Percentiles rank a stretch among this genome's conserved stretches.
Evolutionary conservation across 2,797 vertebrate genomes (phyloP).

Genomic region (Poeciliopsis gracilis): DNA sequence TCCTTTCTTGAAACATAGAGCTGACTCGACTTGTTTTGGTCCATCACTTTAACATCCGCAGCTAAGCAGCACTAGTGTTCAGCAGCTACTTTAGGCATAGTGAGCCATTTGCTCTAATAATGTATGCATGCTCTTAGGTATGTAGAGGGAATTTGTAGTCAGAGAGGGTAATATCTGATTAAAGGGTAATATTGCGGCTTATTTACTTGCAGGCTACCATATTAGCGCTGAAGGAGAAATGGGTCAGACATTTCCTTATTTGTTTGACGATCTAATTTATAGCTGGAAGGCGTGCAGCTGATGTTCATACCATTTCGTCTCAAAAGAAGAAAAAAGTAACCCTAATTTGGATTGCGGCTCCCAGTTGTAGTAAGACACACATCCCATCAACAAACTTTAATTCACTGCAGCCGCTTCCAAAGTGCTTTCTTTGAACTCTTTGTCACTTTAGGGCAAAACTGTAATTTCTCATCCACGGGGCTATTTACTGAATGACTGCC

Average conservation of each 20-base stretch:
- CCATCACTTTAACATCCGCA: constrained; percentile 16
- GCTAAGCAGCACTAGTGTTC: constrained; percentile 4
- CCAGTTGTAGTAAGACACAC: constrained; percentile 1
- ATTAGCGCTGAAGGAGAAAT: constrained; percentile 12
- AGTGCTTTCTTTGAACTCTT: constrained; percentile 32
- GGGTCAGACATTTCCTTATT: not conserved
- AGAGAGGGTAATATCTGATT: not conserved
- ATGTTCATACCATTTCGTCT: not conserved
- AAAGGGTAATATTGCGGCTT: not conserved
- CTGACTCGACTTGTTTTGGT: not conserved
- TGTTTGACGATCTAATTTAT: constrained; percentile 7
- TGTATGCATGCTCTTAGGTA: not conserved
- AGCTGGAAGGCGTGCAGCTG: constrained; percentile 9
- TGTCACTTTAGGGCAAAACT: constrained; percentile 19
- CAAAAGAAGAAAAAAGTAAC: not conserved
- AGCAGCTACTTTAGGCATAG: constrained; percentile 7
- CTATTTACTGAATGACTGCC: constrained; percentile 64
- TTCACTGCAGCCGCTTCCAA: constrained; percentile 21
- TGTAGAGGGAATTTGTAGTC: not conserved
- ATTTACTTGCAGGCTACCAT: not conserved
- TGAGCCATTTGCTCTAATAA: not conserved
- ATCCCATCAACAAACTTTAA: constrained; percentile 28
- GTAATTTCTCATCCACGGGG: constrained; percentile 32
- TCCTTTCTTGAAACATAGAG: constrained; percentile 9
- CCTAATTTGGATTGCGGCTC: not conserved